Base-by-base conservation (phyloP, 2,888 invertebrate genomes). In the Lysandra bellargus region DNA sequence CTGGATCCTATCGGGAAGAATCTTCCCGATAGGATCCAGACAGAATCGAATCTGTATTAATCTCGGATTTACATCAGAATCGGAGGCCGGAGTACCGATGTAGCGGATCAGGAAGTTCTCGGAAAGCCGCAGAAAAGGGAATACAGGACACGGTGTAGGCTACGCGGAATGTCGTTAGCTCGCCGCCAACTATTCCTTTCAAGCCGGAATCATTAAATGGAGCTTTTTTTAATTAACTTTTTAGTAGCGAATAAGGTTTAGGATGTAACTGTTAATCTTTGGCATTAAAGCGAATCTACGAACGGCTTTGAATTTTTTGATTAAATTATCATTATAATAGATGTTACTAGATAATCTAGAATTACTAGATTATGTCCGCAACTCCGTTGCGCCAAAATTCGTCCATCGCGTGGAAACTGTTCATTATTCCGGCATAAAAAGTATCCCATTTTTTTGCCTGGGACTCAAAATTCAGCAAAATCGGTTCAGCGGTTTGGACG, bases 21-120 rank as follows among this genome's bases (percentile, higher is more conserved):
- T 23, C 1, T 7, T 1, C 1, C 7, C 44, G 44, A 44, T 44
- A 7, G 0, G 7, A 7, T 44, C 7, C 44, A 4, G 44, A 44
- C 44, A 7, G 44, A 7, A 44, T 44, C 7, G 44, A 44, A 44
- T 0, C 7, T 44, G 53, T 14, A 53, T 14, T 53, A 53, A 53
- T 53, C 14, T 17, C 17, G 17, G 4, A 57, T 57, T 57, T 4
- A 17, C 4, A 57, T 17, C 57, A 57, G 57, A 57, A 57, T 57
- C 4, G 17, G 49, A 86, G 87, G 88, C 82, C 83, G 84, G 84
- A 85, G 84, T 85, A 85, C 83, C 83, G 79, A 83, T 82, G 84
- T 90, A 89, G 89, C 90, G 92, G 92, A 87, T 87, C 89, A 87
- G 86, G 84, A 81, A 83, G 83, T 93, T 93, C 93, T 89, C 84